Base-by-base conservation (phyloP, 2,888 invertebrate species). In the Gerris lacustris region DNA sequence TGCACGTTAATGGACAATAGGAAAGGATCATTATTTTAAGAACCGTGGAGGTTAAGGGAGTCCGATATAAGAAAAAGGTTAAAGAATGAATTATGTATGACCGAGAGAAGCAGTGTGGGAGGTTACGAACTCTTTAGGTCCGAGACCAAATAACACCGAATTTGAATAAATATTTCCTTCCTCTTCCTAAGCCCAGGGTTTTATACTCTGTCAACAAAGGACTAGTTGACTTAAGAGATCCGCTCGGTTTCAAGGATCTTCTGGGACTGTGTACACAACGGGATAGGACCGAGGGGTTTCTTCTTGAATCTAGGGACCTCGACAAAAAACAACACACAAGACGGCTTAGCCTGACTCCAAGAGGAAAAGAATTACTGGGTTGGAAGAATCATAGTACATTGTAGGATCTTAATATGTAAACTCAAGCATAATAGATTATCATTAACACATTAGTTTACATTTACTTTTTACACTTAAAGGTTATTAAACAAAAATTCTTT, bases 61-160 rank as follows among this genome's bases (percentile, higher is more conserved):
- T 55, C 9, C 9, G 5, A 55, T 11, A 31, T 11, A 55, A 11
- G 55, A 55, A 15, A 55, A 55, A 55, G 55, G 55, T 55, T 11
- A 55, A 55, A 55, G 55, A 55, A 55, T 55, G 55, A 55, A 55
- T 55, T 11, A 55, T 55, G 9, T 55, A 55, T 55, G 55, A 55
- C 55, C 11, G 31, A 31, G 31, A 31, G 31, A 31, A 5, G 55
- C 11, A 55, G 55, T 55, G 55, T 55, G 55, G 55, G 55, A 55
- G 55, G 55, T 55, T 55, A 55, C 2, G 5, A 55, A 55, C 55
- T 15, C 15, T 55, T 55, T 11, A 55, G 55, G 55, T 9, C 15
- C 55, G 9, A 55, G 15, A 55, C 55, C 55, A 55, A 55, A 55
- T 55, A 55, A 55, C 55, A 9, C 15, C 15, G 15, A 55, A 55